These are phyloP conservation scores for Ciconia boyciana DNA, from an alignment of 2,113 vertebrate genomes.

Conservation along the genomic window DNA sequence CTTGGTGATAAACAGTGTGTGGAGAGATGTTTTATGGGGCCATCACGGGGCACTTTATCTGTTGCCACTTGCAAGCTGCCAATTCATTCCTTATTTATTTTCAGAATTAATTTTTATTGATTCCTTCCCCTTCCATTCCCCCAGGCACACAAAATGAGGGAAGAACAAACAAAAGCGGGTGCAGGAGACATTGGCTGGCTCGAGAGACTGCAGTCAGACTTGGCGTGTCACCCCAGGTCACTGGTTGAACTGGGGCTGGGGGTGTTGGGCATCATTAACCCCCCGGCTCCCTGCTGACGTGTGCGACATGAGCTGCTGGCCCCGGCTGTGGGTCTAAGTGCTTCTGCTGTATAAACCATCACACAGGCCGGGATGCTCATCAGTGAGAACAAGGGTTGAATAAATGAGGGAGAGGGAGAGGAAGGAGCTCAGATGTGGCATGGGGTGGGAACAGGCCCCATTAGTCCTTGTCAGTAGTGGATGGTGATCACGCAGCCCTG, in stretches of 20 bases:
- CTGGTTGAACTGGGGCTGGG: background rate
- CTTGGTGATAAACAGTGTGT: constrained; percentile 1
- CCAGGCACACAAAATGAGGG: background rate
- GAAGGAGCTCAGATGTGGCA: background rate
- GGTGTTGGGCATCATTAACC: background rate
- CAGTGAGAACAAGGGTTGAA: background rate
- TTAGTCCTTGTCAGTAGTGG: background rate
- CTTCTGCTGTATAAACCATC: background rate
- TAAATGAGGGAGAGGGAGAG: background rate
- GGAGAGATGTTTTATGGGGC: constrained; percentile 1
- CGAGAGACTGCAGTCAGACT: background rate
- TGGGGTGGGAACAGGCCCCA: background rate
- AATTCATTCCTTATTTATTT: constrained; percentile 3
- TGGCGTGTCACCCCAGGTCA: background rate
- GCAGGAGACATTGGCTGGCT: background rate
- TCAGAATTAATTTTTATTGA: constrained; percentile 36
- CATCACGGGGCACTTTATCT: background rate
- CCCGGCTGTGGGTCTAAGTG: background rate
- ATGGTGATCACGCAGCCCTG: background rate
- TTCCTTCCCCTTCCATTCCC: background rate
- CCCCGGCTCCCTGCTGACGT: background rate
- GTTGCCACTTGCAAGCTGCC: background rate
- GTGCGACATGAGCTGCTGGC: background rate
- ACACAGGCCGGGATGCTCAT: background rate
- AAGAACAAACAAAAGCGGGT: background rate